phyloP scores from a whole-genome alignment of 2,888 invertebrate species.

The Troides aeacus region DNA sequence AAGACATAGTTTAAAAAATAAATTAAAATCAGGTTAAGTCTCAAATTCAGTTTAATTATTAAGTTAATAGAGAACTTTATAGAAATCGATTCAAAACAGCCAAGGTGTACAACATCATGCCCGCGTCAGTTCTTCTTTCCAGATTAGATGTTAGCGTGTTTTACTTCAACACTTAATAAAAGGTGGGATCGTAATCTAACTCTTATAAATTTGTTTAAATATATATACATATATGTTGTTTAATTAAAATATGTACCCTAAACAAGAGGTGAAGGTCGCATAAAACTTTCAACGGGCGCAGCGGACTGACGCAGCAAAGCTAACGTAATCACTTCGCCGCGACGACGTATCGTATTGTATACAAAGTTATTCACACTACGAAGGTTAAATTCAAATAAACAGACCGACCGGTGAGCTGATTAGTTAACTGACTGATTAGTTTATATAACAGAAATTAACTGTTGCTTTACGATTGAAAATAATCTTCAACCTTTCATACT shows the following conservation, averaged over 20 bases:
- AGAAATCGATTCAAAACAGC: too few relatives aligned
- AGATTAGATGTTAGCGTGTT: too few relatives aligned
- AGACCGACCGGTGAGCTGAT: neutral
- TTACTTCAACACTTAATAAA: too few relatives aligned
- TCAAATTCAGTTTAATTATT: too few relatives aligned
- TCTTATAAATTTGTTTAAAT: neutral
- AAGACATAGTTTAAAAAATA: too few relatives aligned
- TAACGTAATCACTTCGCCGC: conserved; percentile 10
- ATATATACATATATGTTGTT: too few relatives aligned
- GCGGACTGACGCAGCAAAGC: neutral
- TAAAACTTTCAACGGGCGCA: neutral
- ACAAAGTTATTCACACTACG: conserved; percentile 17
- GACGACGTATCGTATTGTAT: conserved; percentile 8
- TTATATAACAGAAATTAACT: neutral
- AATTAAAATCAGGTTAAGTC: too few relatives aligned
- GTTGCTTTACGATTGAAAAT: neutral
- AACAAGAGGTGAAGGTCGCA: neutral
- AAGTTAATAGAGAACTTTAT: too few relatives aligned
- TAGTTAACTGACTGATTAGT: neutral
- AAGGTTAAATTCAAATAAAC: conserved; percentile 2
- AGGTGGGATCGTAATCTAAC: too few relatives aligned
- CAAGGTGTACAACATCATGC: too few relatives aligned
- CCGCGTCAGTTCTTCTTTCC: too few relatives aligned
- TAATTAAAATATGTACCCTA: neutral
- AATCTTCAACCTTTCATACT: neutral